phyloP scores from a whole-genome alignment of 2,888 invertebrate genomes.

The Rambutsinella grinnellia region DNA sequence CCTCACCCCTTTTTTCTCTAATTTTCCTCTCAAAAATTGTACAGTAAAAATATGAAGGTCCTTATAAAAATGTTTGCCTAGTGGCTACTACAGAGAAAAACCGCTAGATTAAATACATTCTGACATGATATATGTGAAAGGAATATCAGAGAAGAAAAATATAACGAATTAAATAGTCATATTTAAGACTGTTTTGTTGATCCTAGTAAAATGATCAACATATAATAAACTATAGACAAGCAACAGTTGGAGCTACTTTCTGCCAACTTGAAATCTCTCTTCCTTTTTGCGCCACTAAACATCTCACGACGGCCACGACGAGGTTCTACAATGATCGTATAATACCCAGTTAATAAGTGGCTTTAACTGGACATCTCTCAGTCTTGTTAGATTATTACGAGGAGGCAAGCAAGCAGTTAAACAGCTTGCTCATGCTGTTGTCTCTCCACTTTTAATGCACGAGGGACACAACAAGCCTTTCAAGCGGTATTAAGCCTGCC shows the following conservation, averaged over 20 bases:
- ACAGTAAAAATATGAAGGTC: conserved; percentile 4
- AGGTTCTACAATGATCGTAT: conserved; percentile 7
- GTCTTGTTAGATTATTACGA: conserved; percentile 42
- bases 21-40: background rate
- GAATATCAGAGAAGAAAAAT: too few relatives aligned
- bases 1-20: conserved; percentile 8
- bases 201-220: conserved; percentile 20
- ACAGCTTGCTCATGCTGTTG: conserved; percentile 41
- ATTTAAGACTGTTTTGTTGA: conserved; percentile 41
- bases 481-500: conserved; percentile 6
- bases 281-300: conserved; percentile 21
- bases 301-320: conserved; percentile 11
- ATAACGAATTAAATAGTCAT: too few relatives aligned
- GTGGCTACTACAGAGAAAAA: conserved; percentile 18
- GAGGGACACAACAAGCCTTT: conserved; percentile 16
- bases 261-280: conserved; percentile 30
- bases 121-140: too few relatives aligned
- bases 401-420: conserved; percentile 45
- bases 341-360: conserved; percentile 50
- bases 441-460: conserved; percentile 13
- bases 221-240: conserved; percentile 25
- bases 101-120: conserved; percentile 33
- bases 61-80: conserved; percentile 13
- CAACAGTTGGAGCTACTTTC: conserved; percentile 44
- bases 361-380: conserved; percentile 56